Evolutionary conservation across 2,113 vertebrate genomes (phyloP).

Genomic region (Rutilus rutilus): DNA sequence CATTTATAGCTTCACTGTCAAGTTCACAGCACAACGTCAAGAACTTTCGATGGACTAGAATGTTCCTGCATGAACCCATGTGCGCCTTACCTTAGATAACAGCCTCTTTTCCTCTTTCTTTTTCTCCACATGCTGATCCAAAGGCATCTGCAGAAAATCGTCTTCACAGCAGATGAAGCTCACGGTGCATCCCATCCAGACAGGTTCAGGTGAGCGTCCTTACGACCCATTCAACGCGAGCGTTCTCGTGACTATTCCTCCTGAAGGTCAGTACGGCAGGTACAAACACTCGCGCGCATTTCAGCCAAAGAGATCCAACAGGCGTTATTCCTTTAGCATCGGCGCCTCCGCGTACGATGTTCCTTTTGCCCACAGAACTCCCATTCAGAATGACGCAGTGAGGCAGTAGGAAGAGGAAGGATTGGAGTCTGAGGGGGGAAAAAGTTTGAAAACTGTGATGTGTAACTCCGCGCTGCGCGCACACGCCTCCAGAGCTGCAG

Average conservation of each 20-base stretch:
- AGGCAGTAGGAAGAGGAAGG: slow-evolving; percentile 57
- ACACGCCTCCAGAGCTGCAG: not conserved
- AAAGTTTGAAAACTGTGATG: slow-evolving; percentile 51
- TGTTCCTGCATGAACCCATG: slow-evolving; percentile 24
- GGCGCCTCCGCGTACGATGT: slow-evolving; percentile 22
- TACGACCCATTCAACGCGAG: slow-evolving; percentile 69
- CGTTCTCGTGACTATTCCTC: not conserved
- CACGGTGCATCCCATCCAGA: slow-evolving; percentile 86
- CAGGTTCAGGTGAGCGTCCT: slow-evolving; percentile 59
- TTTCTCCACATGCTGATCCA: slow-evolving; percentile 73
- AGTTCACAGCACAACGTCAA: slow-evolving; percentile 29
- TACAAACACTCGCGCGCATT: not conserved
- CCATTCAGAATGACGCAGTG: slow-evolving; percentile 42
- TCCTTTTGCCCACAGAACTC: slow-evolving; percentile 22
- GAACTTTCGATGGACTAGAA: slow-evolving; percentile 6
- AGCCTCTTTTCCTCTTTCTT: slow-evolving; percentile 69
- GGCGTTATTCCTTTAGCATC: not conserved
- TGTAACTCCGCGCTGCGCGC: slow-evolving; percentile 22
- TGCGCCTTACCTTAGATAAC: slow-evolving; percentile 64
- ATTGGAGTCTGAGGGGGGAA: slow-evolving; percentile 31
- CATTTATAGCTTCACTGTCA: not conserved
- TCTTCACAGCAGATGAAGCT: slow-evolving; percentile 85
- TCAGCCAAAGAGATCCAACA: not conserved
- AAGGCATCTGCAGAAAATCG: slow-evolving; percentile 79
- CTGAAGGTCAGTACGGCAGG: slow-evolving; percentile 17